These are phyloP conservation scores for Apistogramma diplotaenia DNA, from an alignment of 2,113 vertebrate genomes.

Conservation along the genomic window DNA sequence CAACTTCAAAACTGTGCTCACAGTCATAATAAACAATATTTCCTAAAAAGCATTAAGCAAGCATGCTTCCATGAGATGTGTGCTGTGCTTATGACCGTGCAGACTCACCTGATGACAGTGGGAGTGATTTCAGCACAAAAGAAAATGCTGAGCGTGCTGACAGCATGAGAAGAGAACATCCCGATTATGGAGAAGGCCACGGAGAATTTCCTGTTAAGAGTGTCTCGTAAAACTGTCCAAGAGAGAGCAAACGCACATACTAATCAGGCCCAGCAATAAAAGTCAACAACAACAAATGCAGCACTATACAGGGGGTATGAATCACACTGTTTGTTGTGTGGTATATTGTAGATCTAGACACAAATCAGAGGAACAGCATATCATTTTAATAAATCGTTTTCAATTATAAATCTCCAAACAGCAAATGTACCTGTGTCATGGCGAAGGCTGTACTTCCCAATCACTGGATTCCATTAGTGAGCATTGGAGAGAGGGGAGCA, in stretches of 20 bases:
- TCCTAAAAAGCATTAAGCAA: background rate
- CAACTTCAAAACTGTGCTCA: background rate
- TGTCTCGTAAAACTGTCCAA: constrained; percentile 87
- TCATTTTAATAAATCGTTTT: background rate
- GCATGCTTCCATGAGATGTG: background rate
- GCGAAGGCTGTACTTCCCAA: constrained; percentile 95
- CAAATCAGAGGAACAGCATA: background rate
- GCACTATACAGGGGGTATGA: background rate
- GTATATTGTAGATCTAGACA: background rate
- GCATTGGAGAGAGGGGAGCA: constrained; percentile 3
- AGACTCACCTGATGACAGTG: constrained; percentile 92
- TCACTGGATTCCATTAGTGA: constrained; percentile 78
- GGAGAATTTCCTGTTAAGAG: constrained; percentile 93
- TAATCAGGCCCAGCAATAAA: background rate
- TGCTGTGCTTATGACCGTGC: background rate
- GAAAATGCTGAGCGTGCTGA: constrained; percentile 96
- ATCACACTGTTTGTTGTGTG: background rate
- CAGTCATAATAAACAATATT: background rate
- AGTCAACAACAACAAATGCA: background rate
- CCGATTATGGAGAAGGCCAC: constrained; percentile 94
- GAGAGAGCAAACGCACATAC: background rate
- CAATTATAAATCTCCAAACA: background rate
- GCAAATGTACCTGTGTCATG: constrained; percentile 86
- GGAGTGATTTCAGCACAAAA: constrained; percentile 98
- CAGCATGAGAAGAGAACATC: constrained; percentile 96